Conservation (phyloP, 1,140 invertebrate genomes). For the Rhynchophorus ferrugineus region DNA sequence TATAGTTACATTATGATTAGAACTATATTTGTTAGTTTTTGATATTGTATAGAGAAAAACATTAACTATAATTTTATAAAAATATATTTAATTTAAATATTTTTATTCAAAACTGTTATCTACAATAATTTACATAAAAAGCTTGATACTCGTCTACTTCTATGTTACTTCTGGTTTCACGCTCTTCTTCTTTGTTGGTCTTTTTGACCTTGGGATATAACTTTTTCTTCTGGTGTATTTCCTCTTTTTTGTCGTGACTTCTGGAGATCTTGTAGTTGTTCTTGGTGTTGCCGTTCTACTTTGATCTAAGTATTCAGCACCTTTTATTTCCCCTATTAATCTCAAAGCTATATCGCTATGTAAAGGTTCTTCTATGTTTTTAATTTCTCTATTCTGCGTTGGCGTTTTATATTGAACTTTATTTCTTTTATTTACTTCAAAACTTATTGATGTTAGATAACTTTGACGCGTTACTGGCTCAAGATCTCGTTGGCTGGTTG, state of each 20-base stretch:
- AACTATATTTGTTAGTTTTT: no score
- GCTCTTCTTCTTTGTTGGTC: constrained; percentile 9
- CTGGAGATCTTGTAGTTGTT: constrained; percentile 11
- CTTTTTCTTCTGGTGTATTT: constrained; percentile 25
- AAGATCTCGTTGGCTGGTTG: constrained; percentile 5
- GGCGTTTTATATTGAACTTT: no score
- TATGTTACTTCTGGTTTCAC: not conserved
- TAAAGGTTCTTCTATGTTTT: no score
- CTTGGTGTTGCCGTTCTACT: not conserved
- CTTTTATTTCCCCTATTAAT: constrained; percentile 35
- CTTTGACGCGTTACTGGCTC: constrained; percentile 37
- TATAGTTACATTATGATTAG: not conserved
- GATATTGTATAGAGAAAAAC: no score
- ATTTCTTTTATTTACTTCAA: constrained; percentile 36
- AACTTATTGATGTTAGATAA: constrained; percentile 39
- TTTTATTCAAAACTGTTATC: not conserved
- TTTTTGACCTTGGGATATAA: constrained; percentile 20
- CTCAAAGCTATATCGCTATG: constrained; percentile 25
- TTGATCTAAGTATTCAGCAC: constrained; percentile 26
- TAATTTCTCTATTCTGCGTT: not conserved
- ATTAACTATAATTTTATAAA: not conserved
- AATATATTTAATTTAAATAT: not conserved
- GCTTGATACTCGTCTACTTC: not conserved
- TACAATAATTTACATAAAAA: not conserved
- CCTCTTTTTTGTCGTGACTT: constrained; percentile 17